Base-by-base conservation (phyloP, 2,113 vertebrate genomes). In the Tricholaema leucomelas region DNA sequence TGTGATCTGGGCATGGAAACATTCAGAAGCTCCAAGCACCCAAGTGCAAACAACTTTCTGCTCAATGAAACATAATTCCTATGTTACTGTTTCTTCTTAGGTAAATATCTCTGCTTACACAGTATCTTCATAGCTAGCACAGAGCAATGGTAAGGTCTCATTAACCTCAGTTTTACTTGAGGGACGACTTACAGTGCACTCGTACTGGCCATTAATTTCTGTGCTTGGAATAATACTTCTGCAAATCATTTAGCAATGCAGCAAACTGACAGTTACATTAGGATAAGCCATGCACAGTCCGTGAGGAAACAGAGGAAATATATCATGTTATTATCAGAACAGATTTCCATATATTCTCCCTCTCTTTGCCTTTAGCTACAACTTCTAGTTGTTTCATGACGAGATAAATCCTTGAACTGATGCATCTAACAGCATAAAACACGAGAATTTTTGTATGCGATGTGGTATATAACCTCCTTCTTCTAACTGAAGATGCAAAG, bases 401-500 rank as follows among this genome's bases (percentile, higher is more conserved):
- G n/a, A 55, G 10, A 11, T 4, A 58, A 50, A 55, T 15, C 46
- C 38, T 30, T 72, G 27, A 65, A 71, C 19, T 24, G 8, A 44
- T 28, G 5, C 17, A 71, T 12, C 15, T 38, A 10, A 31, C 10
- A 54, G 19, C 0, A 0, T 24, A 67, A 67, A 66, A 15, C 21
- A 44, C 0, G 3, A 3, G 4, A 28, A 27, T 8, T 72, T 60
- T 75, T 6, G 0, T 19, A 44, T 3, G 13, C 8, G 8, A 81
- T 10, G 20, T 17, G 11, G 5, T 35, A 52, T 0, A 56, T 31
- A 65, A 36, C 6, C 2, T 4, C 5, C 9, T 14, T 66, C 19
- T 55, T 6, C 21, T 81, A 42, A 64, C 0, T 61, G 36, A 87
- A 72, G 59, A 33, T 10, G n/a, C 18, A 67, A 64, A 84, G 35